phyloP scores from a whole-genome alignment of 2,888 invertebrate species.

The Ophioninae sp. region DNA sequence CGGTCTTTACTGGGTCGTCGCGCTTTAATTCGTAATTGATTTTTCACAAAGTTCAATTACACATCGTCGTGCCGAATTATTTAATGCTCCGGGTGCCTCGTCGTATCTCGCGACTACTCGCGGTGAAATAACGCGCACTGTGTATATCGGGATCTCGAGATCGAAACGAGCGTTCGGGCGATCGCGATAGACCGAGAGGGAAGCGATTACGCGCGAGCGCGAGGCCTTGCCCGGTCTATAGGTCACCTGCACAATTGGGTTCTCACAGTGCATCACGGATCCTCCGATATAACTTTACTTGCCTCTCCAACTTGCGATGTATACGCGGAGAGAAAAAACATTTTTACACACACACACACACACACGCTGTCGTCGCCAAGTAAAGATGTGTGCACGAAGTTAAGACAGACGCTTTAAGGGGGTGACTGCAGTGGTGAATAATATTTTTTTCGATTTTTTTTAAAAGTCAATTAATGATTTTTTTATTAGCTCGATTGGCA shows the following conservation, averaged over 20 bases:
- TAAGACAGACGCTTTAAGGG: too few species aligned
- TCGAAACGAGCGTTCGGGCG: not conserved
- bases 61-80: not conserved
- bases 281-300: not conserved
- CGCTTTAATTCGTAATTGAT: not conserved
- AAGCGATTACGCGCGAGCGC: slow-evolving; percentile 42
- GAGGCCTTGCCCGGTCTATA: slow-evolving; percentile 62
- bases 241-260: slow-evolving; percentile 67
- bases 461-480: too few species aligned
- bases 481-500: too few species aligned
- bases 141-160: not conserved
- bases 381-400: not conserved
- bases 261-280: slow-evolving; percentile 58
- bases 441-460: too few species aligned
- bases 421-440: too few species aligned
- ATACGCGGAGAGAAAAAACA: not conserved
- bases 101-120: not conserved
- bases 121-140: not conserved
- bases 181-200: not conserved
- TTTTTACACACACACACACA: not conserved
- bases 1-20: not conserved
- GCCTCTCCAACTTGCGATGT: not conserved
- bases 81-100: not conserved
- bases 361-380: too few species aligned
- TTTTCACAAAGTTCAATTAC: not conserved